A percentile compares a stretch with the other conserved stretches of the same genome.
These are phyloP conservation scores for Abramis brama DNA, from an alignment of 2,113 vertebrate species.

Conservation along the genomic window DNA sequence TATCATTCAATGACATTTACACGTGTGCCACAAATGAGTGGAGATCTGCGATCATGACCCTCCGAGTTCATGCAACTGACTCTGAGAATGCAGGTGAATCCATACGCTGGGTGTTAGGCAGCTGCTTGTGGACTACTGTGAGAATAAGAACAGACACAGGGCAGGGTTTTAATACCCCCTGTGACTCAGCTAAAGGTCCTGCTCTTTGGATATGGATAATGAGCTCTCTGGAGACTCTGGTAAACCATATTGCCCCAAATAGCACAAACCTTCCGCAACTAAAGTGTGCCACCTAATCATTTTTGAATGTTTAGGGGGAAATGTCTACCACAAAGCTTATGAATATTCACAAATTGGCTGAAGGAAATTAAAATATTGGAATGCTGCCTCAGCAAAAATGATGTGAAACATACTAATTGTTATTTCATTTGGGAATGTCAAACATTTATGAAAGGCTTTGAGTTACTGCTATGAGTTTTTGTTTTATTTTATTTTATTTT, in stretches of 20 bases:
- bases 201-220: constrained; percentile 75
- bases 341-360: constrained; percentile 55
- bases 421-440: neutral
- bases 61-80: neutral
- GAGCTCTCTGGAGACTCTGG: constrained; percentile 75
- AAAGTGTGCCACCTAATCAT: constrained; percentile 19
- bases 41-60: no score
- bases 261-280: constrained; percentile 55
- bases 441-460: neutral
- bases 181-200: constrained; percentile 66
- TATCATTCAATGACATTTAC: constrained; percentile 11
- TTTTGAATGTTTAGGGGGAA: constrained; percentile 20
- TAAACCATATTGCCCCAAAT: constrained; percentile 73
- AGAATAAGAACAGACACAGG: neutral
- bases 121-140: neutral
- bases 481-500: neutral
- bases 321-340: constrained; percentile 46
- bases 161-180: constrained; percentile 67
- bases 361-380: neutral
- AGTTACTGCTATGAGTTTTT: neutral
- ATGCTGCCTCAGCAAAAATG: constrained; percentile 9
- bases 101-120: neutral
- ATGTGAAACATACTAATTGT: neutral
- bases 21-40: neutral
- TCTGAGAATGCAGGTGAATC: neutral